Conservation (phyloP, 2,797 vertebrate species). For the Tragopan temminckii region DNA sequence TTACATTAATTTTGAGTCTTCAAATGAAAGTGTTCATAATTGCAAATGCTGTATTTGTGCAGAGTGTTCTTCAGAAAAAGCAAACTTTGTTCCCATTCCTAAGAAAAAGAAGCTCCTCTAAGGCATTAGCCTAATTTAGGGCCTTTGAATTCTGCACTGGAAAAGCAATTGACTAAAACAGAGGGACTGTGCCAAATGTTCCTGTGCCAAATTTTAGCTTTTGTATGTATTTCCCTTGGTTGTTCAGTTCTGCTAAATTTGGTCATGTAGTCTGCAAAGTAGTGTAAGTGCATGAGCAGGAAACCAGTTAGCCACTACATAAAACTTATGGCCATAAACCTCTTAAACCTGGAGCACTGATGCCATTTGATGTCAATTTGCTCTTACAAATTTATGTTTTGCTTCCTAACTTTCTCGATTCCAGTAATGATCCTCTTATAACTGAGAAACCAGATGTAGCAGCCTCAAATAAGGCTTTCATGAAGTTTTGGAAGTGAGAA, state of each 20-base stretch:
- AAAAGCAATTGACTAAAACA: neutral
- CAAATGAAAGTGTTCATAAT: neutral
- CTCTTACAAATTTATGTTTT: neutral
- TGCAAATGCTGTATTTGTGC: neutral
- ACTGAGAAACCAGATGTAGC: neutral
- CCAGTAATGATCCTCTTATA: neutral
- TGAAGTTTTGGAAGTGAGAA: neutral
- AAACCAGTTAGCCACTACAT: neutral
- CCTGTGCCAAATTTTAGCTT: neutral
- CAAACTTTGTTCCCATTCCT: neutral
- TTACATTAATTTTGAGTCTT: conserved; percentile 18
- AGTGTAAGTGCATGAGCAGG: neutral
- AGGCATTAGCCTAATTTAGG: neutral
- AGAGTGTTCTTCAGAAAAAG: neutral
- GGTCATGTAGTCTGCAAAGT: neutral
- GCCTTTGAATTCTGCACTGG: neutral
- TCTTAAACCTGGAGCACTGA: neutral
- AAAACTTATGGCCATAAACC: neutral
- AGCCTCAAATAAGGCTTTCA: neutral
- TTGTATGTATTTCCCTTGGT: neutral
- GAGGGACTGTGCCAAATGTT: neutral
- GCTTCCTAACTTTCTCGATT: neutral
- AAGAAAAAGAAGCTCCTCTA: neutral
- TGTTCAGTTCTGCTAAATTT: neutral
- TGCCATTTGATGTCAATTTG: neutral